Percentiles rank a stretch among this genome's conserved stretches.
These are phyloP conservation scores for Hartigia nigra DNA, from an alignment of 2,888 invertebrate genomes.

Conservation along the genomic window DNA sequence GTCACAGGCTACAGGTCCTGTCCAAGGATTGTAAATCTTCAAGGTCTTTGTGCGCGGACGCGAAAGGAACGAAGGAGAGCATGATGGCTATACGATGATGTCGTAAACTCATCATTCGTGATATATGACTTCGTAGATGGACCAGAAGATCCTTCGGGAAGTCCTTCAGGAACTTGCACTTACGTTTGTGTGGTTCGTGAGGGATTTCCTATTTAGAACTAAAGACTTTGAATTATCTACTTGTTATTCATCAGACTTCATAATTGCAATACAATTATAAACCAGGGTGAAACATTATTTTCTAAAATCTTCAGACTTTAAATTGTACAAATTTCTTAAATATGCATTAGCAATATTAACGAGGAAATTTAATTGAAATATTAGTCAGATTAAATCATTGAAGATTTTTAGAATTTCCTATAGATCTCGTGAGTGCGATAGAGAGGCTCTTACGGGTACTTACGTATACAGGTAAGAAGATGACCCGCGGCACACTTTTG, in stretches of 20 bases:
- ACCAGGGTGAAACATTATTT: no score
- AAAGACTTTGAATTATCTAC: background rate
- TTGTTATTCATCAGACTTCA: no score
- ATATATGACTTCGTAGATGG: constrained; percentile 34
- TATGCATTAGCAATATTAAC: no score
- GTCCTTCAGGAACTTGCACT: background rate
- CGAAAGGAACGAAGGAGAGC: constrained; percentile 49
- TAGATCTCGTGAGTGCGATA: no score
- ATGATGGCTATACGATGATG: constrained; percentile 51
- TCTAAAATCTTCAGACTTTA: no score
- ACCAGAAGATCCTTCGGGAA: background rate
- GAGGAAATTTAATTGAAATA: no score
- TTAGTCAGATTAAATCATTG: no score
- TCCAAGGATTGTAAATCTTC: constrained; percentile 44
- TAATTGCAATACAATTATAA: no score
- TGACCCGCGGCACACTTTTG: no score
- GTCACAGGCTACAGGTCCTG: background rate
- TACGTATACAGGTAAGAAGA: background rate
- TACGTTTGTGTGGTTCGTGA: background rate
- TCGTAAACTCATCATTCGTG: constrained; percentile 55
- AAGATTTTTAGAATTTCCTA: no score
- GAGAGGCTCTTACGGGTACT: background rate
- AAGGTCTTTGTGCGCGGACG: constrained; percentile 26
- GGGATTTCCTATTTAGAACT: background rate
- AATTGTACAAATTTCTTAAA: no score